Base-by-base conservation (phyloP, 1,140 invertebrate species). In the Tetramorium alpestre region DNA sequence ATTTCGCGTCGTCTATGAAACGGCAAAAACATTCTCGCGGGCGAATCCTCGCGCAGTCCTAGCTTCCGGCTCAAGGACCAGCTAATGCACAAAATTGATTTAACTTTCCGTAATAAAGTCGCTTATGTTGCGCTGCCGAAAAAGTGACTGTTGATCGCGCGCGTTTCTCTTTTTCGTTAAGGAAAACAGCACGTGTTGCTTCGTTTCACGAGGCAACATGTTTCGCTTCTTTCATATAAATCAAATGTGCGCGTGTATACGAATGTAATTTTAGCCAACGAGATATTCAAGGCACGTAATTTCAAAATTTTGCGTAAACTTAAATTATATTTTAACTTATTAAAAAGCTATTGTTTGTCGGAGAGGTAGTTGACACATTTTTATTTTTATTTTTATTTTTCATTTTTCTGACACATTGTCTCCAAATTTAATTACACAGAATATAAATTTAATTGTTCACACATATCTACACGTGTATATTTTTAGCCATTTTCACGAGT, bases 51-150 rank as follows among this genome's bases (percentile, higher is more conserved):
- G 51, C n/a, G 65, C 41, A 62, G 25, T 70, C 54, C 78, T 47
- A 72, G 67, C 69, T 60, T 60, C 54, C 80, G 80, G 69, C 58
- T 84, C 69, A 60, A 73, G 69, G 13, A 84, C 41, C 69, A 56
- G 54, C 56, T 84, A 84, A 84, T 75, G 54, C 69, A 62, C 80
- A 25, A n/a, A 84, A 84, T 84, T 84, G 80, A 84, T 84, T 84
- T 84, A 84, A 84, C 80, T 84, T 84, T 84, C 41, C 44, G 69
- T 84, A 84, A 84, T 84, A 84, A 84, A 84, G 80, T 84, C 69
- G 69, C 54, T 84, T 60, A 75, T 73, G 41, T 60, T 38, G 41
- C n/a, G 28, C 41, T 49, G 64, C 47, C 49, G 41, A 84, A 75
- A 60, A 84, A 60, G n/a, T 47, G 28, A 62, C 18, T 28, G 25